Conservation (phyloP, 2,888 invertebrate species). For the Scaptomyza parva region DNA sequence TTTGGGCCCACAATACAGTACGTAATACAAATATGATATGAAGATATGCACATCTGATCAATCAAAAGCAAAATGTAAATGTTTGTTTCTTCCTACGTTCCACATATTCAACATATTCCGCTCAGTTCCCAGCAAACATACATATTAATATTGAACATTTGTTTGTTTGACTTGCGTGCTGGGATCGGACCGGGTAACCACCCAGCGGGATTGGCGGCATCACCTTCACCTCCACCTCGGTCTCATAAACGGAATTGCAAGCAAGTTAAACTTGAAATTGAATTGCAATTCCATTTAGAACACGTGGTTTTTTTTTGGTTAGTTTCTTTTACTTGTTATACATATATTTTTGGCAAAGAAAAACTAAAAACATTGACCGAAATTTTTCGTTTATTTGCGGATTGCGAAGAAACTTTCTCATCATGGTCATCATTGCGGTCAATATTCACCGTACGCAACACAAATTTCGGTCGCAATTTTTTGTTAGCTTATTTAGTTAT, state of each 20-base stretch:
- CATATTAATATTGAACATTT: conserved; percentile 10
- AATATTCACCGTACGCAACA: conserved; percentile 50
- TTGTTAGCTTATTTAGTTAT: conserved; percentile 36
- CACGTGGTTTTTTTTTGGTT: conserved; percentile 41
- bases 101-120: conserved; percentile 50
- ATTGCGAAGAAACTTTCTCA: conserved; percentile 31
- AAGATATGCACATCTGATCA: conserved; percentile 46
- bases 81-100: conserved; percentile 77
- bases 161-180: conserved; percentile 65
- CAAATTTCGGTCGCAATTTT: conserved; percentile 82
- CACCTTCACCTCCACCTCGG: conserved; percentile 28
- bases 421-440: conserved; percentile 33
- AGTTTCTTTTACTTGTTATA: conserved; percentile 37
- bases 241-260: conserved; percentile 69
- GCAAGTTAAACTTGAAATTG: conserved; percentile 28
- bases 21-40: conserved; percentile 42
- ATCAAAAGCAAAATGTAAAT: conserved; percentile 63
- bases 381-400: conserved; percentile 67
- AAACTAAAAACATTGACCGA: conserved; percentile 80
- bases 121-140: conserved; percentile 74
- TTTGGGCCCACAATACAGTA: conserved; percentile 59
- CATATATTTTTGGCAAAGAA: conserved; percentile 22
- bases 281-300: conserved; percentile 75
- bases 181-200: conserved; percentile 62
- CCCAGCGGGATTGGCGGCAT: conserved; percentile 45